These are phyloP conservation scores for Larimichthys polyactis DNA, from an alignment of 2,113 vertebrate genomes.

Conservation along the genomic window DNA sequence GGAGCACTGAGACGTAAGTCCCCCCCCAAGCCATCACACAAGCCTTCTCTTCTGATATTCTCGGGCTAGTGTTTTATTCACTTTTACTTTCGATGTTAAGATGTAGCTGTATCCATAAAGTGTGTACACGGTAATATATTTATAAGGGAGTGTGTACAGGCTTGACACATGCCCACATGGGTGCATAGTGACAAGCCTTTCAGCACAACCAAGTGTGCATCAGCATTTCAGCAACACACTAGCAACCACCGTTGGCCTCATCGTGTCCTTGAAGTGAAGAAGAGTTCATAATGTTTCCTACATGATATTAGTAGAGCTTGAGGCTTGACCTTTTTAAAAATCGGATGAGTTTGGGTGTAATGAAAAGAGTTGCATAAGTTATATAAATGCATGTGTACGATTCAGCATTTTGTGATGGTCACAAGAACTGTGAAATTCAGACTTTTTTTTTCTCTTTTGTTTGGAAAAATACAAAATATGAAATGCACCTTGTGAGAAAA, in stretches of 20 bases:
- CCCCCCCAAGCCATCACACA: constrained; percentile 30
- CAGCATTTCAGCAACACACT: background rate
- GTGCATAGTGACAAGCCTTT: constrained; percentile 1
- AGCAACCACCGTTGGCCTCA: background rate
- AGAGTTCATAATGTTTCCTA: background rate
- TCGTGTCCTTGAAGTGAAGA: background rate
- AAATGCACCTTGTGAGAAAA: too few relatives aligned
- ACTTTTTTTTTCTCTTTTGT: too few relatives aligned
- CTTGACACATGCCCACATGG: constrained; percentile 7
- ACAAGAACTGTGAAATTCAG: too few relatives aligned
- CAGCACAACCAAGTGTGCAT: background rate
- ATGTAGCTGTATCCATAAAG: background rate
- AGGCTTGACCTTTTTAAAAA: too few relatives aligned
- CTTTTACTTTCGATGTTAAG: constrained; percentile 3
- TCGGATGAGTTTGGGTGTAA: too few relatives aligned
- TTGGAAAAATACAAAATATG: too few relatives aligned
- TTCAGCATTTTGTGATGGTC: too few relatives aligned
- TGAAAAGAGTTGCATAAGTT: too few relatives aligned
- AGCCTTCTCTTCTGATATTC: constrained; percentile 13
- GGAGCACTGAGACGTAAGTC: constrained; percentile 13
- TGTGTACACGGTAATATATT: constrained; percentile 8
- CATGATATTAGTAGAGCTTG: background rate
- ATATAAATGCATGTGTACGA: too few relatives aligned
- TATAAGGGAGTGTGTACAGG: constrained; percentile 8
- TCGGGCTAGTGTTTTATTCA: constrained; percentile 21